Evolutionary conservation across 2,113 vertebrate genomes (phyloP).

Genomic region (Acanthisitta chloris): DNA sequence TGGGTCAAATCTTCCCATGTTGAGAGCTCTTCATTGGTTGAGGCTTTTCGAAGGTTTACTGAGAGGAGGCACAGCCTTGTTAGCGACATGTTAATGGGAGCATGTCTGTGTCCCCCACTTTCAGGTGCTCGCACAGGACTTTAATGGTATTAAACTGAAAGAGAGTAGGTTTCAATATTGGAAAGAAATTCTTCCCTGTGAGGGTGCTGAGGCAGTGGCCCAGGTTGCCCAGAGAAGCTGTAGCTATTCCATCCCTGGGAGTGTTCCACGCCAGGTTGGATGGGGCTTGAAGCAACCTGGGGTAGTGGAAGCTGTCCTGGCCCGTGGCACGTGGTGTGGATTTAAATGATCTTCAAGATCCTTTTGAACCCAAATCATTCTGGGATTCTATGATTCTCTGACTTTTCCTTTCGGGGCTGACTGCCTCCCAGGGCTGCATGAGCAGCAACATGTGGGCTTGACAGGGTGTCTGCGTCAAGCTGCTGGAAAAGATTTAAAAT

Average conservation of each 20-base stretch:
- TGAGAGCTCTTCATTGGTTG: neutral
- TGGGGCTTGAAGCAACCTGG: rapidly evolving
- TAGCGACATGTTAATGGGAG: rapidly evolving
- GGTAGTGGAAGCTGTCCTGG: rapidly evolving
- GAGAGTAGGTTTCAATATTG: neutral
- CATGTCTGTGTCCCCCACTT: rapidly evolving
- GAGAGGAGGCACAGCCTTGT: neutral
- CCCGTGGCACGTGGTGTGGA: rapidly evolving
- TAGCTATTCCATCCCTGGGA: neutral
- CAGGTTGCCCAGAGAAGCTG: neutral
- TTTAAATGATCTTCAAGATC: neutral
- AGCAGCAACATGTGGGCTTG: slow-evolving; percentile 26
- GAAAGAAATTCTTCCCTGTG: neutral
- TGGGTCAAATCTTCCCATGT: neutral
- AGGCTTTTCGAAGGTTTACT: neutral
- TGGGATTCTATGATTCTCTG: neutral
- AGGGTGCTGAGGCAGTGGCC: neutral
- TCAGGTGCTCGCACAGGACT: rapidly evolving
- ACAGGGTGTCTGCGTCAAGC: neutral
- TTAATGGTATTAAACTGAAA: neutral
- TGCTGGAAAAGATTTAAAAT: slow-evolving; percentile 47
- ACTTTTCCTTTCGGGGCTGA: neutral
- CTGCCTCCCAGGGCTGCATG: neutral
- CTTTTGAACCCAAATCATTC: neutral
- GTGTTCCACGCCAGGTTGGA: neutral